phyloP scores from a whole-genome alignment of 2,797 vertebrate genomes.

The Eulemur rubriventer region DNA sequence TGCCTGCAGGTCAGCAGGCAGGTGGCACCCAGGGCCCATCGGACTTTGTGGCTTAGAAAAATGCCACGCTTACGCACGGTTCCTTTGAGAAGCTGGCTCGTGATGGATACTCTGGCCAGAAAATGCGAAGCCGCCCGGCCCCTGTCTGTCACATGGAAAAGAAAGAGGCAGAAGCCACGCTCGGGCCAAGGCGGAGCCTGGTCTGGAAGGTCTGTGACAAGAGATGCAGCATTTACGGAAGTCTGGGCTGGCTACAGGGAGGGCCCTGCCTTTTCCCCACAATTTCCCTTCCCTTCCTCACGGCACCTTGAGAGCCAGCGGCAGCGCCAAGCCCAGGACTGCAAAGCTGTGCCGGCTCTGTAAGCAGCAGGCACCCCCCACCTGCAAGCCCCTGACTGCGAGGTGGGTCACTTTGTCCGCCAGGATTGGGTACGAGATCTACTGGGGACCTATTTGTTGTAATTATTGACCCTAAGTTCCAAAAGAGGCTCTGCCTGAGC shows the following conservation, averaged over 20 bases:
- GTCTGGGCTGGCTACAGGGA: accelerated
- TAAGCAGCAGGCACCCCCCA: neutral
- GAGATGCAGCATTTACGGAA: accelerated
- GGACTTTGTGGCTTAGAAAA: neutral
- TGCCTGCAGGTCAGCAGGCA: neutral
- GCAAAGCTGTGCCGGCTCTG: neutral
- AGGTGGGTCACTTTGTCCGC: neutral
- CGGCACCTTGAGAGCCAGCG: neutral
- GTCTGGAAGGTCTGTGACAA: no score
- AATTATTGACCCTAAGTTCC: neutral
- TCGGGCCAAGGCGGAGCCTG: neutral
- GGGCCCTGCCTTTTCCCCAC: neutral
- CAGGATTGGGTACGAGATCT: neutral
- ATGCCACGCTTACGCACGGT: neutral
- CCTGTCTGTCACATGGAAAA: neutral
- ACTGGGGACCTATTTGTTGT: neutral
- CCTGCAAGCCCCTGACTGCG: accelerated
- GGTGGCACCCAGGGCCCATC: neutral
- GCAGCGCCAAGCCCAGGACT: accelerated
- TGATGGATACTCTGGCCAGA: neutral
- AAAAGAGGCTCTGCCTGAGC: no score
- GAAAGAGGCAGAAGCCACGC: neutral
- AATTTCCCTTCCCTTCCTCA: neutral
- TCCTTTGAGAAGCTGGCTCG: neutral
- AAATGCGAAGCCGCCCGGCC: neutral